These are phyloP conservation scores for Eremophila alpestris DNA, from an alignment of 2,797 vertebrate genomes.

Conservation along the genomic window DNA sequence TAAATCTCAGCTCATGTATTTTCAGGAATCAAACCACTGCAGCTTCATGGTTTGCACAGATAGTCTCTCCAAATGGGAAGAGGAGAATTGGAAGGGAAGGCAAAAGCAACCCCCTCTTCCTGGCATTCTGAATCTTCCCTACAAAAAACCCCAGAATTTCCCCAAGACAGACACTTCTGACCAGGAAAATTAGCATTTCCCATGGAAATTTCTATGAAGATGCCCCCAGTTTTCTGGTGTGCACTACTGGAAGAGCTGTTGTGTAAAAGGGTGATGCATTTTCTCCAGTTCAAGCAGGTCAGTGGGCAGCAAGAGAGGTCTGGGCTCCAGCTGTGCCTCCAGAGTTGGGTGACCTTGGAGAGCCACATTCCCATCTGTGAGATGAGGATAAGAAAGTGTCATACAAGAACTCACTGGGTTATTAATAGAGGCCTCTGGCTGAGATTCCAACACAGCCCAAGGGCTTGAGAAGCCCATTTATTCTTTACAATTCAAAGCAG, in stretches of 20 bases:
- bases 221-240: not conserved
- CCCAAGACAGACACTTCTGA: not conserved
- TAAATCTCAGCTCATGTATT: not conserved
- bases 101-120: not conserved
- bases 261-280: not conserved
- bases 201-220: not conserved
- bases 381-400: not conserved
- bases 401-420: not conserved
- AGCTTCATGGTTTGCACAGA: not conserved
- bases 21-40: not conserved
- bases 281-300: not conserved
- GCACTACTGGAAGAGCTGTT: not conserved
- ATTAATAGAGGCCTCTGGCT: constrained; percentile 32
- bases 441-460: constrained; percentile 1
- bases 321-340: not conserved
- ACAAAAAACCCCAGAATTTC: not conserved
- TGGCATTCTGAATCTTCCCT: not conserved
- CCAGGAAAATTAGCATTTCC: not conserved
- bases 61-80: not conserved
- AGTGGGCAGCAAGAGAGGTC: not conserved
- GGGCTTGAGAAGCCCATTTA: constrained; percentile 38
- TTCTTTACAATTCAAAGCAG: constrained; percentile 1
- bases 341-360: not conserved
- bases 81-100: not conserved
- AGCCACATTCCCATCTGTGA: not conserved